Percentiles rank a stretch among this genome's conserved stretches.
phyloP scores from a whole-genome alignment of 1,140 invertebrate species.

The Augochlora pura region DNA sequence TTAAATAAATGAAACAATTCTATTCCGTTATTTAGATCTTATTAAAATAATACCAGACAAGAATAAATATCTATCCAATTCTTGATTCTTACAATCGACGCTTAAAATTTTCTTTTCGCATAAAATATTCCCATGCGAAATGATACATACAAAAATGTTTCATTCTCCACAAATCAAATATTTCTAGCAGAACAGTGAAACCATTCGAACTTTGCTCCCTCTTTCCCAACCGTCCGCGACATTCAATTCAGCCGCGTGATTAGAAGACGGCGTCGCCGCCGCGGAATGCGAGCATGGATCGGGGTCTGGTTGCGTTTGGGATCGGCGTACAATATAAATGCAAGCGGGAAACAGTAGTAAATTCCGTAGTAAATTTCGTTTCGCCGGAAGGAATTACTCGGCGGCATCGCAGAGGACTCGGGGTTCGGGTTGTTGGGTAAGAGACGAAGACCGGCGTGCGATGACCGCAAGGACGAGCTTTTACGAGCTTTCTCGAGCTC shows the following conservation, averaged over 20 bases:
- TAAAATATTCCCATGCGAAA: too few relatives aligned
- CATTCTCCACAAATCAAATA: too few relatives aligned
- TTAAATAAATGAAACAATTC: too few relatives aligned
- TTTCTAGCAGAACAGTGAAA: too few relatives aligned
- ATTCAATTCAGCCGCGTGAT: neutral
- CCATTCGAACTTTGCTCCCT: too few relatives aligned
- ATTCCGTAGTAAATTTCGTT: constrained; percentile 1
- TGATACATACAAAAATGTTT: too few relatives aligned
- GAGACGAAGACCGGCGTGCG: constrained; percentile 27
- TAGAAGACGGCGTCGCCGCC: neutral
- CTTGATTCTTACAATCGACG: too few relatives aligned
- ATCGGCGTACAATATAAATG: constrained; percentile 19
- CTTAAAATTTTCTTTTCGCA: too few relatives aligned
- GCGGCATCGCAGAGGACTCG: constrained; percentile 6
- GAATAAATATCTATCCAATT: too few relatives aligned
- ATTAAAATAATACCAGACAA: too few relatives aligned
- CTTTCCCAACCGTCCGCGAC: neutral
- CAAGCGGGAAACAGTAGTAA: constrained; percentile 26
- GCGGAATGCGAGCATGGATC: too few relatives aligned
- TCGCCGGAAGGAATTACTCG: constrained; percentile 47
- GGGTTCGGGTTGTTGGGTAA: neutral
- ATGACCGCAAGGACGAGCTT: constrained; percentile 69
- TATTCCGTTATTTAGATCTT: too few relatives aligned
- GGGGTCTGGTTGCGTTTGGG: neutral
- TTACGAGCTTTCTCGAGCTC: constrained; percentile 72